Conservation (phyloP, 2,888 invertebrate genomes). For the Abscondita cerata region DNA sequence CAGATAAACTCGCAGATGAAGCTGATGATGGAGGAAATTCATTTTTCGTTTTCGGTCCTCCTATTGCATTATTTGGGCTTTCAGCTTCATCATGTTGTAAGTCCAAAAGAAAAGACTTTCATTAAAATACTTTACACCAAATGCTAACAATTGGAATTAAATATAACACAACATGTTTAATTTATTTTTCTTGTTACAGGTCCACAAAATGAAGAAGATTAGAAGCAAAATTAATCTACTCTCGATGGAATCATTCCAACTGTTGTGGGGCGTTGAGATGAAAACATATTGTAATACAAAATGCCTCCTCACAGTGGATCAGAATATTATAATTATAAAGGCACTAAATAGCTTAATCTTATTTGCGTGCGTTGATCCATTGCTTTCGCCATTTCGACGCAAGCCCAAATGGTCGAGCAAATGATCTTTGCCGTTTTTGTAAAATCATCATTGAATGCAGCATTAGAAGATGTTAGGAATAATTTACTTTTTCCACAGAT, state of each 20-base stretch:
- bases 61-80: too few species aligned
- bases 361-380: not conserved
- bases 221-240: conserved; percentile 20
- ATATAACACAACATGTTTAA: conserved; percentile 10
- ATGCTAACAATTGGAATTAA: not conserved
- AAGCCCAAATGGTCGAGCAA: conserved; percentile 21
- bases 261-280: conserved; percentile 11
- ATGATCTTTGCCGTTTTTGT: conserved; percentile 22
- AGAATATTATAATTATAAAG: conserved; percentile 8
- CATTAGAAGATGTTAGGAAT: conserved; percentile 23
- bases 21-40: too few species aligned
- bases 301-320: not conserved
- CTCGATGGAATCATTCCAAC: conserved; percentile 13
- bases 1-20: too few species aligned
- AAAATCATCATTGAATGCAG: conserved; percentile 16
- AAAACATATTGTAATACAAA: conserved; percentile 10
- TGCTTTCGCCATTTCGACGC: conserved; percentile 32
- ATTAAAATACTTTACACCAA: too few species aligned
- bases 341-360: conserved; percentile 3
- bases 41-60: too few species aligned
- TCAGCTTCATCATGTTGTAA: too few species aligned
- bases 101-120: too few species aligned
- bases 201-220: conserved; percentile 25
- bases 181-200: conserved; percentile 21
- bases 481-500: conserved; percentile 20